phyloP scores from a whole-genome alignment of 2,888 invertebrate species.

The Diadegma fenestrale region DNA sequence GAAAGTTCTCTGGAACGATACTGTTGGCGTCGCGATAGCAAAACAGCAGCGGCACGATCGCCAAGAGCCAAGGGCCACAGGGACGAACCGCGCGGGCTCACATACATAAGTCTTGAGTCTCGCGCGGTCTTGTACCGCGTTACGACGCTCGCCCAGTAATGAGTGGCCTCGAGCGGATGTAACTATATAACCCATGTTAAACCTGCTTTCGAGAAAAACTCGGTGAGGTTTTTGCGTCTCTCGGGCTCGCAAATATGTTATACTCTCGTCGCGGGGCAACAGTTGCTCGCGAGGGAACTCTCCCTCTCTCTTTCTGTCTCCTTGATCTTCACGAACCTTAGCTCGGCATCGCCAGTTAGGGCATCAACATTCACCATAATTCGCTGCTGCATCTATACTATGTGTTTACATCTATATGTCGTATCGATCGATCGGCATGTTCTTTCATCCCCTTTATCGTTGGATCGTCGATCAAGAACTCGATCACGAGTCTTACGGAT shows the following conservation, averaged over 20 bases:
- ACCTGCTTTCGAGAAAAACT: constrained; percentile 74
- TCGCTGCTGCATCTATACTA: constrained; percentile 19
- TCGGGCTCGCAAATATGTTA: constrained; percentile 36
- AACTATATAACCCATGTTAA: constrained; percentile 71
- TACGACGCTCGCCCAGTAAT: constrained; percentile 71
- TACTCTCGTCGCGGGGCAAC: constrained; percentile 14
- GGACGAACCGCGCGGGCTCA: neutral
- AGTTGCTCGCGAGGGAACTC: constrained; percentile 4
- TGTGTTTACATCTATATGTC: constrained; percentile 26
- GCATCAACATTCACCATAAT: constrained; percentile 16
- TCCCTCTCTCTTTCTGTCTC: neutral
- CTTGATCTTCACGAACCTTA: constrained; percentile 8
- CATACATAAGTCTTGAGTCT: constrained; percentile 10
- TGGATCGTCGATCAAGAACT: constrained; percentile 21
- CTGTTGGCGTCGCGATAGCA: constrained; percentile 16
- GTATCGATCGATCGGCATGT: constrained; percentile 11
- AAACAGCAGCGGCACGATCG: constrained; percentile 18
- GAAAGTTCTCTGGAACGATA: constrained; percentile 1
- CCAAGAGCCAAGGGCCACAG: constrained; percentile 24
- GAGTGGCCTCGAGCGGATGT: constrained; percentile 73
- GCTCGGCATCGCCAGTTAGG: constrained; percentile 9
- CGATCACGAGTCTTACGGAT: neutral
- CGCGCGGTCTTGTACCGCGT: constrained; percentile 49
- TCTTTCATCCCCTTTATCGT: constrained; percentile 15
- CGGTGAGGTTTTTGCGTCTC: constrained; percentile 67